Conservation (phyloP, 2,797 vertebrate species). For the Hyperoplus lanceolatus region DNA sequence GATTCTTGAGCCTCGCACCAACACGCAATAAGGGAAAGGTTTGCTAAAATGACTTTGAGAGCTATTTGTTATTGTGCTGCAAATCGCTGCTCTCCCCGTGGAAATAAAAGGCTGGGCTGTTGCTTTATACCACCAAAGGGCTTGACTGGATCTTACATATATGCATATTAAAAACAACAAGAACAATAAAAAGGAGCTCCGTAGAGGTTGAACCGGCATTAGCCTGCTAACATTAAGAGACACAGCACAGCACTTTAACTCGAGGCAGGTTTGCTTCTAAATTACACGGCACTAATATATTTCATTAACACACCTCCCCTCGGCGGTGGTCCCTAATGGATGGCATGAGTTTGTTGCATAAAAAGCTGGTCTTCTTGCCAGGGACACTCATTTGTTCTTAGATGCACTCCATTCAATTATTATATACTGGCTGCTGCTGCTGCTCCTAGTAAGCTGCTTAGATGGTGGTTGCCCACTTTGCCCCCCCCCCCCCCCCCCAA, state of each 20-base stretch:
- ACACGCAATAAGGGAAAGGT: slow-evolving; percentile 36
- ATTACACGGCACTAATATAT: slow-evolving; percentile 80
- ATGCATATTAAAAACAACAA: slow-evolving; percentile 71
- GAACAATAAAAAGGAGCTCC: slow-evolving; percentile 61
- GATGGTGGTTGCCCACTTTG: slow-evolving; percentile 68
- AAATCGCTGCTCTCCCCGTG: slow-evolving; percentile 37
- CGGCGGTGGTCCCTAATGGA: slow-evolving; percentile 76
- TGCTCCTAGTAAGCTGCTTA: slow-evolving; percentile 76
- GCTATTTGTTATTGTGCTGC: slow-evolving; percentile 31
- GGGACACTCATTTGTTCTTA: slow-evolving; percentile 77
- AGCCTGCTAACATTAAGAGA: slow-evolving; percentile 65
- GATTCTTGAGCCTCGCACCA: slow-evolving; percentile 19
- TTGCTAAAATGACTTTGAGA: slow-evolving; percentile 48
- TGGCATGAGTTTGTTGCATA: slow-evolving; percentile 62
- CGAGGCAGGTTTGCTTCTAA: slow-evolving; percentile 70
- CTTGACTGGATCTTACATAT: slow-evolving; percentile 54
- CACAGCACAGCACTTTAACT: slow-evolving; percentile 36
- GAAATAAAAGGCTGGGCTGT: slow-evolving; percentile 62
- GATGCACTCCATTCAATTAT: slow-evolving; percentile 80
- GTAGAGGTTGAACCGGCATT: slow-evolving; percentile 60
- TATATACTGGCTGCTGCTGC: slow-evolving; percentile 64
- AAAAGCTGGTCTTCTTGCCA: slow-evolving; percentile 74
- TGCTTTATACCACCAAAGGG: slow-evolving; percentile 46
- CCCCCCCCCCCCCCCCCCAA: slow-evolving; percentile 4
- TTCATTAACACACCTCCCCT: slow-evolving; percentile 80